These are phyloP conservation scores for rabbit (Oryctolagus cuniculus) DNA, from an alignment of 2,113 vertebrate genomes.

Conservation along the genomic window DNA sequence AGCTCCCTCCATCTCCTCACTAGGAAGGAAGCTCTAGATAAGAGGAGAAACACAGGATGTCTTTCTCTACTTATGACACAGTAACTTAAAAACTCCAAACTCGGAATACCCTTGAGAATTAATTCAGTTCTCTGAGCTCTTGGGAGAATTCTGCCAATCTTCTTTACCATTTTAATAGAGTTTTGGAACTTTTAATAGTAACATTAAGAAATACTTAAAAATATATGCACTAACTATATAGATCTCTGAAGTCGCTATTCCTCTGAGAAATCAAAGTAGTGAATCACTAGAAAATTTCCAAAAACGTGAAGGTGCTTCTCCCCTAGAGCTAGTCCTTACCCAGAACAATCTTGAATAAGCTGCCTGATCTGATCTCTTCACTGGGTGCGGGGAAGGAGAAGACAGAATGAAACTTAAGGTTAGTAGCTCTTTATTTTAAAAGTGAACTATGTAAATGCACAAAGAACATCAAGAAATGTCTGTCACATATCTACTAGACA, in stretches of 20 bases:
- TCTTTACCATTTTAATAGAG: conserved; percentile 22
- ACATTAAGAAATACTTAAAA: conserved; percentile 39
- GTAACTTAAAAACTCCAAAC: conserved; percentile 38
- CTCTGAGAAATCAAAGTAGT: not conserved
- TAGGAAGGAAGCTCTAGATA: conserved; percentile 1
- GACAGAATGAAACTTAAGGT: not conserved
- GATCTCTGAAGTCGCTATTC: not conserved
- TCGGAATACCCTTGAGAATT: conserved; percentile 12
- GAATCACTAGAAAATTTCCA: conserved; percentile 16
- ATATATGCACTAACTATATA: not conserved
- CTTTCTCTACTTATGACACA: conserved; percentile 27
- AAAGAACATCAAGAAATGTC: conserved; percentile 38
- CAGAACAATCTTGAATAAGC: not conserved
- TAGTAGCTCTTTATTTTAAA: conserved; percentile 50
- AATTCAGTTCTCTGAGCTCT: conserved; percentile 4
- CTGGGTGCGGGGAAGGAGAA: not conserved
- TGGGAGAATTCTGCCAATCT: not conserved
- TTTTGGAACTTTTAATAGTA: not conserved
- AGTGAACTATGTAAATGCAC: conserved; percentile 2
- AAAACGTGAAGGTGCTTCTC: not conserved
- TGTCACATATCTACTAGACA: not conserved
- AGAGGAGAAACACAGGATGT: not conserved
- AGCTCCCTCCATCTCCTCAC: not conserved
- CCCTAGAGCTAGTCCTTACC: not conserved
- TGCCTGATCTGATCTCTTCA: not conserved